Evolutionary conservation across 2,888 invertebrate genomes (phyloP).

Genomic region (Ormia ochracea): DNA sequence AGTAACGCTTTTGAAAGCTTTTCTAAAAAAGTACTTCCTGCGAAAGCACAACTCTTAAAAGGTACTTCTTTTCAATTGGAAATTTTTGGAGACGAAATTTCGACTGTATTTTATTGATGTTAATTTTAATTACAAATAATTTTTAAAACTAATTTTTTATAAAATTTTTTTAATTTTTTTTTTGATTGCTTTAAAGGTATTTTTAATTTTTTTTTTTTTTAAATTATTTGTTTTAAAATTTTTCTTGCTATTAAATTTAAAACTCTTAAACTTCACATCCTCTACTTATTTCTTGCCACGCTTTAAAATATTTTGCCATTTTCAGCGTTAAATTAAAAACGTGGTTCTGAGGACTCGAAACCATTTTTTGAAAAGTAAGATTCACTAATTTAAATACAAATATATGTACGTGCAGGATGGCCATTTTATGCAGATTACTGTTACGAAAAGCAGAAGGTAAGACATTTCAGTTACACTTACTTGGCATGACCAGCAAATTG

Average conservation of each 20-base stretch:
- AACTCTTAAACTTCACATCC: no score
- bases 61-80: neutral
- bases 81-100: no score
- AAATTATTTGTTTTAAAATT: no score
- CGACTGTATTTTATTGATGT: no score
- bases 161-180: no score
- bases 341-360: neutral
- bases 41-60: neutral
- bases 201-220: no score
- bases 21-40: neutral
- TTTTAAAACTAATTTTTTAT: no score
- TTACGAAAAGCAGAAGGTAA: neutral
- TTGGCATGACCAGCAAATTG: neutral
- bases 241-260: no score
- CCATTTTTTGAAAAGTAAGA: constrained; percentile 6
- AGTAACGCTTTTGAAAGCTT: neutral
- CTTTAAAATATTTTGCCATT: neutral
- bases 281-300: neutral
- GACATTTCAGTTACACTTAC: neutral
- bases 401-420: constrained; percentile 9
- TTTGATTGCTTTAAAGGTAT: no score
- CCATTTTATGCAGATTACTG: neutral
- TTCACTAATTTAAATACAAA: constrained; percentile 1
- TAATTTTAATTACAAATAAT: no score
- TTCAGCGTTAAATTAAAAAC: neutral